Percentiles rank a stretch among this genome's conserved stretches.
phyloP scores from a whole-genome alignment of 1,140 invertebrate genomes.

The Drusus annulatus region DNA sequence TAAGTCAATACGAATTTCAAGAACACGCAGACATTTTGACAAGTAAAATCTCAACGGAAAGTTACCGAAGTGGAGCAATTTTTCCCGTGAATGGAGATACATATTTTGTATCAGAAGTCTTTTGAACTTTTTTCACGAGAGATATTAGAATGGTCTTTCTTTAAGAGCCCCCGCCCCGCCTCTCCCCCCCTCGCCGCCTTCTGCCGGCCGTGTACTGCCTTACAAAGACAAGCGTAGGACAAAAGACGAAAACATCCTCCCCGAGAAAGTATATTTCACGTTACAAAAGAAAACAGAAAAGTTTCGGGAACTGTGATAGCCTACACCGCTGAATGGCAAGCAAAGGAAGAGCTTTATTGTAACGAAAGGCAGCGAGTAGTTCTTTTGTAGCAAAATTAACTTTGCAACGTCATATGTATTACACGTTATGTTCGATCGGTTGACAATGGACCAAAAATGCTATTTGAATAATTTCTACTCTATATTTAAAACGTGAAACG shows the following conservation, averaged over 20 bases:
- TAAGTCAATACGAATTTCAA: no score
- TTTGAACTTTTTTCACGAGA: conserved; percentile 40
- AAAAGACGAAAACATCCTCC: conserved; percentile 46
- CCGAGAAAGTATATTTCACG: conserved; percentile 42
- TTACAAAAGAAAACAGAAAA: conserved; percentile 40
- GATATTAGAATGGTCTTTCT: conserved; percentile 50
- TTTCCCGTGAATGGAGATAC: conserved; percentile 28
- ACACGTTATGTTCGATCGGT: no score
- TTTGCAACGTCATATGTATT: background rate
- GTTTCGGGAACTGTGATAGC: conserved; percentile 40
- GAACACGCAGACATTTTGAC: no score
- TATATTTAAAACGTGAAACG: no score
- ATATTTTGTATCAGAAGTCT: conserved; percentile 37
- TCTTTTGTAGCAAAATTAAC: conserved; percentile 26
- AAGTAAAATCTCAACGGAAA: background rate
- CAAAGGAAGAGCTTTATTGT: conserved; percentile 34
- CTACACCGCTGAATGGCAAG: conserved; percentile 9
- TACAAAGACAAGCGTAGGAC: conserved; percentile 46
- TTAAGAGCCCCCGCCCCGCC: conserved; percentile 5
- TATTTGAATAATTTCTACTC: no score
- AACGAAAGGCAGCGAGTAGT: background rate
- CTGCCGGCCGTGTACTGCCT: background rate
- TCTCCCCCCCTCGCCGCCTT: background rate
- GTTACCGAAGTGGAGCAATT: conserved; percentile 32
- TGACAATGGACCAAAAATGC: no score